Evolutionary conservation across 2,888 invertebrate species (phyloP).

Genomic region (Bugula neritina): DNA sequence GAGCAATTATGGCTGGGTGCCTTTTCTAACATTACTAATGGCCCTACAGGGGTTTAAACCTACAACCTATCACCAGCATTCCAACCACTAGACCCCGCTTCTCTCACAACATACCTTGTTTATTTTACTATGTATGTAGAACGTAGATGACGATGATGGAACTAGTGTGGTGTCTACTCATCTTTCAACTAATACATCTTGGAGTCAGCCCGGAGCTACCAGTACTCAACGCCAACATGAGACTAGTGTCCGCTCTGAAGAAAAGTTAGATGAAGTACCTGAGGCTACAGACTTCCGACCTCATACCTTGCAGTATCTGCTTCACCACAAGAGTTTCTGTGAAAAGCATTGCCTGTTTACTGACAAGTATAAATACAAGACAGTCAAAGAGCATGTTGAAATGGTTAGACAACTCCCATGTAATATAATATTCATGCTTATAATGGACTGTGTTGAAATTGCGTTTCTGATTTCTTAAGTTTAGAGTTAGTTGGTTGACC

Average conservation of each 20-base stretch:
- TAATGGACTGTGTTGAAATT: too few relatives aligned
- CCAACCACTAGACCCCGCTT: too few relatives aligned
- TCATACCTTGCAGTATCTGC: neutral
- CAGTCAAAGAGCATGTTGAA: conserved; percentile 2
- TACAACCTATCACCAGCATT: too few relatives aligned
- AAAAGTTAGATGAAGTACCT: neutral
- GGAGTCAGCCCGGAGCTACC: conserved; percentile 6
- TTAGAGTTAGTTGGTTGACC: too few relatives aligned
- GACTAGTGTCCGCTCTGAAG: neutral
- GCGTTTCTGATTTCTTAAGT: too few relatives aligned
- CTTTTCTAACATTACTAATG: too few relatives aligned
- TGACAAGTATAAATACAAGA: neutral
- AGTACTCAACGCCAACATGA: conserved; percentile 1
- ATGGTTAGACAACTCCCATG: too few relatives aligned
- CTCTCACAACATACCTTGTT: too few relatives aligned
- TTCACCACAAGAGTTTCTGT: conserved; percentile 1
- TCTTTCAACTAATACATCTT: neutral
- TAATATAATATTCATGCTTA: too few relatives aligned
- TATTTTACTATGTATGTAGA: neutral
- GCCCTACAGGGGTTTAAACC: too few relatives aligned
- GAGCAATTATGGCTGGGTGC: too few relatives aligned
- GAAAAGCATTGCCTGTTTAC: neutral
- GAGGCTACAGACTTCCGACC: neutral
- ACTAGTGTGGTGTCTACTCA: neutral
- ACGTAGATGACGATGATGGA: neutral